Evolutionary conservation across 2,113 vertebrate genomes (phyloP), one percentile per base, ranked within the genome.

Genomic region (Mixornis gularis): DNA sequence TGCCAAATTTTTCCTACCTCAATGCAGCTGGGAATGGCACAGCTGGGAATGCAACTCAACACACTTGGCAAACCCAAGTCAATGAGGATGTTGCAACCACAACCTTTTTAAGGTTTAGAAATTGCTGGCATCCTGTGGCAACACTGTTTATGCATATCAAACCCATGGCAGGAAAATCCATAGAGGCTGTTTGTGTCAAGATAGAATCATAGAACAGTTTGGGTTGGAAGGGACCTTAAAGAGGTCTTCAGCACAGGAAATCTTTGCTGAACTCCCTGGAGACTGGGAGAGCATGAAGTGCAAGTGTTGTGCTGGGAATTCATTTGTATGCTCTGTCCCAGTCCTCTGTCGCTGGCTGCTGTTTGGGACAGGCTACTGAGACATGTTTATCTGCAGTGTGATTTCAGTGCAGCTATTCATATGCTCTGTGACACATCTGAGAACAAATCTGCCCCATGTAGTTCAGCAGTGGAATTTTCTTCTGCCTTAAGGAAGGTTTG

Each of bases 121-220:
- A 64, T 59, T 24, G 3, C 68, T 64, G 44, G 12, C 14, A 30
- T 59, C 14, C 18, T 49, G 40, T 77, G 63, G 13, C 27, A 52
- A 7, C 3, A 3, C 27, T 3, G 3, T 60, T 15, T 7, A 1
- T 20, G 36, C 24, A 0, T 44, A 19, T 36, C 6, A 58, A 70
- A 56, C 2, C 12, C 5, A 11, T 7, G 43, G 4, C 22, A 59
- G 34, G 38, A 91, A 66, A 71, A 27, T 25, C 7, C 4, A 16
- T 25, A 6, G 18, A 82, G 10, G 16, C 32, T 64, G 25, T 59
- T 60, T 68, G 34, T 41, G 17, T 44, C 4, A 29, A 59, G 20
- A 20, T 26, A 3, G 14, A 63, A 5, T 34, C 10, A n/a, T 18
- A 30, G 29, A 38, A 34, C 21, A 3, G 6, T 36, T 71, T 52